Evolutionary conservation across 2,888 invertebrate genomes (phyloP).

Genomic region (Cancer borealis): DNA sequence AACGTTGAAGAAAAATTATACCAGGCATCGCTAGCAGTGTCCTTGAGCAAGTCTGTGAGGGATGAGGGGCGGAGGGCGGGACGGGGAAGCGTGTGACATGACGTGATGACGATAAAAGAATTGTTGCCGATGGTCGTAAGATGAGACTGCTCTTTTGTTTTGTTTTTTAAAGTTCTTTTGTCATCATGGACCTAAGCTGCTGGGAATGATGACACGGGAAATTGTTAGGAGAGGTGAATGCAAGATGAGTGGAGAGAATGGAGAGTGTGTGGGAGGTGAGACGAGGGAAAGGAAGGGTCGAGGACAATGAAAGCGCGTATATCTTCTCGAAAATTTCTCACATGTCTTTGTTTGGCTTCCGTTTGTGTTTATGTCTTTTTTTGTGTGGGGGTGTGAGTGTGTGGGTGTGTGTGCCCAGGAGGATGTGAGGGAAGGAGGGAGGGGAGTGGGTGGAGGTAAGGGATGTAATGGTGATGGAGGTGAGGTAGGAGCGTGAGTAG

Average conservation of each 20-base stretch:
- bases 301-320: conserved; percentile 23
- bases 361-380: not conserved
- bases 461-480: not conserved
- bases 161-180: not conserved
- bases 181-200: not conserved
- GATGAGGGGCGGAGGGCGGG: not conserved
- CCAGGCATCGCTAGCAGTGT: not conserved
- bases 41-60: not conserved
- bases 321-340: not conserved
- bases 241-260: not conserved
- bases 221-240: not conserved
- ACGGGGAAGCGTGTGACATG: not conserved
- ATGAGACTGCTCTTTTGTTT: not conserved
- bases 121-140: not conserved
- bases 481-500: not conserved
- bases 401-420: not conserved
- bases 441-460: too few relatives aligned
- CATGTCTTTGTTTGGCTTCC: not conserved
- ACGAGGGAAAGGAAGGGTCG: not conserved
- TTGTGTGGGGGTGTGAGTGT: conserved; percentile 22
- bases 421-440: too few relatives aligned
- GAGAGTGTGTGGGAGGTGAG: not conserved
- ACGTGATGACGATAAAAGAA: not conserved
- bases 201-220: not conserved
- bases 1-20: not conserved